phyloP scores from a whole-genome alignment of 2,113 vertebrate genomes.

The Oreotragus oreotragus region DNA sequence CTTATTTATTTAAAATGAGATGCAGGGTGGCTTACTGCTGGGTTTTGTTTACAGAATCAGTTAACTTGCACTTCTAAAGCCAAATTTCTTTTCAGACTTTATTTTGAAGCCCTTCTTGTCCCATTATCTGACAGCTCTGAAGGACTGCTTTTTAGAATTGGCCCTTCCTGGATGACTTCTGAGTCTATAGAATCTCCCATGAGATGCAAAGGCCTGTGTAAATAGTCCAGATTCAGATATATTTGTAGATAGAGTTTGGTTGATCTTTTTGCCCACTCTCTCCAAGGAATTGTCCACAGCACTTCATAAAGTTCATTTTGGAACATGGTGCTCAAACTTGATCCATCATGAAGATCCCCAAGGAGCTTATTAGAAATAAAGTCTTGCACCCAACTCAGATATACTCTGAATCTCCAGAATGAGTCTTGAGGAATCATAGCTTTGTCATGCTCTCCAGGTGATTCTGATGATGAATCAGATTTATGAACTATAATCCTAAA shows the following conservation, averaged over 20 bases:
- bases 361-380: constrained; percentile 37
- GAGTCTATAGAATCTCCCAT: background rate
- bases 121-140: background rate
- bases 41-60: background rate
- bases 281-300: background rate
- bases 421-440: background rate
- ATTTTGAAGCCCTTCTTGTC: background rate
- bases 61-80: background rate
- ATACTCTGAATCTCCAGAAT: background rate
- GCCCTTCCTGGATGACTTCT: background rate
- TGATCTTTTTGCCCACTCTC: background rate
- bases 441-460: background rate
- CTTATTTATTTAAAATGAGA: background rate
- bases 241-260: background rate
- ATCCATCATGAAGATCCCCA: background rate
- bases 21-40: background rate
- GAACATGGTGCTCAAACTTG: background rate
- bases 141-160: background rate
- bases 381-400: background rate
- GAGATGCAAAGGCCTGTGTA: background rate
- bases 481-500: background rate
- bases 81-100: background rate
- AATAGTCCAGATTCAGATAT: background rate
- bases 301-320: background rate
- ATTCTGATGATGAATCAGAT: background rate